These are phyloP conservation scores for Drosophila stalkeri DNA, from an alignment of 2,888 invertebrate genomes.

Conservation along the genomic window DNA sequence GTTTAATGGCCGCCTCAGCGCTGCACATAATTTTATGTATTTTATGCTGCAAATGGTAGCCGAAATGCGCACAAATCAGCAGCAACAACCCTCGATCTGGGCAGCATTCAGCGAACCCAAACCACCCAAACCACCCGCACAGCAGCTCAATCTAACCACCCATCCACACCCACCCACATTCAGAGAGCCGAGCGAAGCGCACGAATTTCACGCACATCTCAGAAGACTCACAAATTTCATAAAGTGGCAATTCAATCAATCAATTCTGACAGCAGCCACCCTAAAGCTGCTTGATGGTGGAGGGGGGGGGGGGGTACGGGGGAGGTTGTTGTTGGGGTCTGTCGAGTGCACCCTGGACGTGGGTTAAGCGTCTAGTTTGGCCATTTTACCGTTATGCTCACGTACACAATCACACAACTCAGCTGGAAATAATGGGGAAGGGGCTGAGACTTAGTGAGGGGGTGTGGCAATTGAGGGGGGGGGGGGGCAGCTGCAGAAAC, in stretches of 20 bases:
- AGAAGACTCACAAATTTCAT: slow-evolving; percentile 85
- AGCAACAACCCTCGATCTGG: slow-evolving; percentile 64
- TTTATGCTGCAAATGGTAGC: slow-evolving; percentile 80
- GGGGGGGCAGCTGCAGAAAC: slow-evolving; percentile 28
- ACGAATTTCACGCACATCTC: slow-evolving; percentile 82
- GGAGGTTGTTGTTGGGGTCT: not conserved
- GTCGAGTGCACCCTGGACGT: slow-evolving; percentile 12
- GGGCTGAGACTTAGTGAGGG: no score
- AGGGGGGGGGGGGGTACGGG: not conserved
- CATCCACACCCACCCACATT: slow-evolving; percentile 4
- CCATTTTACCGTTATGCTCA: slow-evolving; percentile 81
- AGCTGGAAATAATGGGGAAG: slow-evolving; percentile 51
- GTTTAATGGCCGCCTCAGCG: slow-evolving; percentile 83
- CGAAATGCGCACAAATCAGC: slow-evolving; percentile 70
- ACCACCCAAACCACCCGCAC: slow-evolving; percentile 13
- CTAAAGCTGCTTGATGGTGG: no score
- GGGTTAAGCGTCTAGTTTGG: slow-evolving; percentile 37
- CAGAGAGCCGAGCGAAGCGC: slow-evolving; percentile 22
- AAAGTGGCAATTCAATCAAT: slow-evolving; percentile 85
- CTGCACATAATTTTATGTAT: slow-evolving; percentile 84
- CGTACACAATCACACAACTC: slow-evolving; percentile 83
- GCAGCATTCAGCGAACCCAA: slow-evolving; percentile 22
- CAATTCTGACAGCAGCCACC: slow-evolving; percentile 81
- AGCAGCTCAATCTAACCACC: slow-evolving; percentile 11
- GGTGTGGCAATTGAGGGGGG: not conserved